Conservation (phyloP, 2,113 vertebrate genomes). For the Leuciscus idus region DNA sequence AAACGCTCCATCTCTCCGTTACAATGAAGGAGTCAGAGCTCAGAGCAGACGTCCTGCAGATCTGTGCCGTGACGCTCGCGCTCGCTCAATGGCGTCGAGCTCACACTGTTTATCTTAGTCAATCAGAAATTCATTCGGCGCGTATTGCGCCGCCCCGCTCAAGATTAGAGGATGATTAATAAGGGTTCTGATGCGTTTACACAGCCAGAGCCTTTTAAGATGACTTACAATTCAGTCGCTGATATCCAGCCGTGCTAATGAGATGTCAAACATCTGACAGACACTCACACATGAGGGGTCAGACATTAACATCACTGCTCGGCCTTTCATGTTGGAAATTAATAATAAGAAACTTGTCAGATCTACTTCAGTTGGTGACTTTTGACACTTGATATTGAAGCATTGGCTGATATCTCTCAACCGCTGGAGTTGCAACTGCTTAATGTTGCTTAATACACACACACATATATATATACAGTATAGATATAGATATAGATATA, state of each 20-base stretch:
- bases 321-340: background rate
- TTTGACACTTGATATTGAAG: constrained; percentile 13
- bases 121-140: constrained; percentile 21
- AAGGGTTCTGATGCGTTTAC: constrained; percentile 42
- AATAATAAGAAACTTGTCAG: background rate
- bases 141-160: background rate
- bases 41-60: constrained; percentile 9
- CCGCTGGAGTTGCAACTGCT: too few species aligned
- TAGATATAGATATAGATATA: too few species aligned
- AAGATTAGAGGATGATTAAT: constrained; percentile 44
- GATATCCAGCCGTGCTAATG: background rate
- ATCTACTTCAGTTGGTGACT: constrained; percentile 6
- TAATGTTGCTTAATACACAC: background rate
- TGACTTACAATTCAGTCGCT: constrained; percentile 12
- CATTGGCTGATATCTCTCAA: background rate
- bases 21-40: background rate
- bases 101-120: constrained; percentile 40
- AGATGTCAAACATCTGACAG: constrained; percentile 18
- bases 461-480: too few species aligned
- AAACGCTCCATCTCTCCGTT: constrained; percentile 3
- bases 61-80: background rate
- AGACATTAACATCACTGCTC: background rate
- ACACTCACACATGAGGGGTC: background rate
- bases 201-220: constrained; percentile 36
- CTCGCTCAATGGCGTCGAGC: background rate